Conservation (phyloP, 2,888 invertebrate genomes). For the Drosophila pseudotalamancana region DNA sequence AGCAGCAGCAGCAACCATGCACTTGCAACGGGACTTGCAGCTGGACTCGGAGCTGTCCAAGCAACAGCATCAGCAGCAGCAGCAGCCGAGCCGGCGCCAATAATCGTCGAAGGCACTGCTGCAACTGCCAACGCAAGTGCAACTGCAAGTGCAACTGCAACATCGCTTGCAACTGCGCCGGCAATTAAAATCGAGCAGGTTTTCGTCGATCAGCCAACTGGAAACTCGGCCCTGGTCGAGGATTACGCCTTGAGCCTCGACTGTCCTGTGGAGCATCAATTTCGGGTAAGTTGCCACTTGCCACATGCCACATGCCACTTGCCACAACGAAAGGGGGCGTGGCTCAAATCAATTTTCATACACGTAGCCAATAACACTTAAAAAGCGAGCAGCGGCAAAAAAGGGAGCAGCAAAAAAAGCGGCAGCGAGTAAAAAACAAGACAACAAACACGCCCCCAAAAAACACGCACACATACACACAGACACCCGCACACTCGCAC, state of each 20-base stretch:
- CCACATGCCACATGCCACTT: slow-evolving; percentile 16
- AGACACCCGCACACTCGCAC: slow-evolving; percentile 3
- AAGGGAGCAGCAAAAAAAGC: slow-evolving; percentile 42
- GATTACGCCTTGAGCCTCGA: slow-evolving; percentile 80
- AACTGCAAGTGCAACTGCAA: neutral
- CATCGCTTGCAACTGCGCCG: slow-evolving; percentile 31
- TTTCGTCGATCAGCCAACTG: slow-evolving; percentile 65
- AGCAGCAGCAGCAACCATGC: slow-evolving; percentile 50
- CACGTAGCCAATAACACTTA: slow-evolving; percentile 72
- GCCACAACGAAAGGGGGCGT: slow-evolving; percentile 67
- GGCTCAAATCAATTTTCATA: slow-evolving; percentile 75
- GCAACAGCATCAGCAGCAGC: too few relatives aligned
- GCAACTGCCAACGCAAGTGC: slow-evolving; percentile 45
- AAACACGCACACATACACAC: slow-evolving; percentile 24
- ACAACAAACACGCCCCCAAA: slow-evolving; percentile 76
- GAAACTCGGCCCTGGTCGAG: slow-evolving; percentile 64
- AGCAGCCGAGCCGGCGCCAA: slow-evolving; percentile 58
- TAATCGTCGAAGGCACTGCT: slow-evolving; percentile 74
- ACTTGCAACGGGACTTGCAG: slow-evolving; percentile 30
- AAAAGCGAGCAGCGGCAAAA: slow-evolving; percentile 28
- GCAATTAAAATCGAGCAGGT: slow-evolving; percentile 81
- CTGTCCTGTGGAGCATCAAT: slow-evolving; percentile 71
- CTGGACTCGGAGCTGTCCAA: slow-evolving; percentile 32
- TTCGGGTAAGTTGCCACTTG: slow-evolving; percentile 73
- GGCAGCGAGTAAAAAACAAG: slow-evolving; percentile 60